These are phyloP conservation scores for Recurvirostra avosetta DNA, from an alignment of 2,113 vertebrate species.

Conservation along the genomic window DNA sequence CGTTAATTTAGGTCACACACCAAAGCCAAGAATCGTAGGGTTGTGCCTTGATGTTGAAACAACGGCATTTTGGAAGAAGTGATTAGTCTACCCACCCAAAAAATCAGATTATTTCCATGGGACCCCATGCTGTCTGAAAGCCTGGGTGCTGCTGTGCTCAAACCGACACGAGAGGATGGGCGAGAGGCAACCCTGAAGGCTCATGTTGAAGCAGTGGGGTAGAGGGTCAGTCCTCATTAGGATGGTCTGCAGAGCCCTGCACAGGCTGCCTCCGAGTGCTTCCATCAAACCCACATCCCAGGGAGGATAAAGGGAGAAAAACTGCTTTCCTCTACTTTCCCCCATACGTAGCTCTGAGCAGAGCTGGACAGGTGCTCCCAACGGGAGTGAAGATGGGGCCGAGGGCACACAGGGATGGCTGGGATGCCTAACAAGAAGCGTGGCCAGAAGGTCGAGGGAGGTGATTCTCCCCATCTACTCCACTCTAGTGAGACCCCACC, in stretches of 20 bases:
- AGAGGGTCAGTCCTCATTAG: background rate
- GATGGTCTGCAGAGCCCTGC: background rate
- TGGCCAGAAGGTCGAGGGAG: background rate
- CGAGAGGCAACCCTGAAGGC: background rate
- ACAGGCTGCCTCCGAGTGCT: background rate
- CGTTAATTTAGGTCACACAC: background rate
- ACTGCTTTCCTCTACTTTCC: background rate
- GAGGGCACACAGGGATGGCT: background rate
- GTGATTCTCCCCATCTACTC: background rate
- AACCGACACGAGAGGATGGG: fast-evolving
- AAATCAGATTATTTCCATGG: background rate
- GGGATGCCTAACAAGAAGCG: background rate
- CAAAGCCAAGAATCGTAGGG: background rate
- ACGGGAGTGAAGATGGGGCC: background rate
- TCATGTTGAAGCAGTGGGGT: fast-evolving
- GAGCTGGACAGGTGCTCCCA: background rate
- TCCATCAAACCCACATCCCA: background rate
- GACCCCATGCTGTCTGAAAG: background rate
- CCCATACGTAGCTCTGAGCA: background rate
- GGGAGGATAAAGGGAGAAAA: background rate
- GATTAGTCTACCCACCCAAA: background rate
- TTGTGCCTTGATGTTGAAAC: background rate
- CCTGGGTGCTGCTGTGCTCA: background rate
- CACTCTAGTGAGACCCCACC: background rate
- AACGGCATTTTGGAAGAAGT: background rate